These are phyloP conservation scores for Mus pahari DNA, from an alignment of 2,113 vertebrate genomes.

Conservation along the genomic window DNA sequence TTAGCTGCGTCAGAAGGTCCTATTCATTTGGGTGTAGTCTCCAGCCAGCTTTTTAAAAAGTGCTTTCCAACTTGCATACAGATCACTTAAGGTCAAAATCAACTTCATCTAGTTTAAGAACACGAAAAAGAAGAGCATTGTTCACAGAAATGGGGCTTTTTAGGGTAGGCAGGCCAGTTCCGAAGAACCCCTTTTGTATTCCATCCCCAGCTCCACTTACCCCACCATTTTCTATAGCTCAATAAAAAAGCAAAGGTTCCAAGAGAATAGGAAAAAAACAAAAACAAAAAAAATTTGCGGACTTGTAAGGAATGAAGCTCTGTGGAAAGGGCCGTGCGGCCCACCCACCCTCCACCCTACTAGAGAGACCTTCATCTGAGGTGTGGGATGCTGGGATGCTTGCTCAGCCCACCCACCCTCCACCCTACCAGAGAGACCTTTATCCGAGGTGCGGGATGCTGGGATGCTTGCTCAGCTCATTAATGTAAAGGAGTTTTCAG, in stretches of 20 bases:
- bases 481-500: neutral
- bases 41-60: constrained; percentile 15
- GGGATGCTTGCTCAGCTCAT: neutral
- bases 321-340: neutral
- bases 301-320: neutral
- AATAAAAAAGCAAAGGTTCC: constrained; percentile 74
- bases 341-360: too few species aligned
- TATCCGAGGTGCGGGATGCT: neutral
- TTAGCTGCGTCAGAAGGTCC: constrained; percentile 40
- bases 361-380: neutral
- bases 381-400: neutral
- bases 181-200: neutral
- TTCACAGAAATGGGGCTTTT: constrained; percentile 33
- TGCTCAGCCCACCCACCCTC: neutral
- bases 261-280: constrained; percentile 8
- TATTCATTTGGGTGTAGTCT: constrained; percentile 41
- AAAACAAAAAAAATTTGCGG: neutral
- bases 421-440: neutral
- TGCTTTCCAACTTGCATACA: constrained; percentile 58
- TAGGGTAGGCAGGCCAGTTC: neutral
- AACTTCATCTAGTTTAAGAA: constrained; percentile 65
- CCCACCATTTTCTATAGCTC: neutral
- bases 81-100: constrained; percentile 59
- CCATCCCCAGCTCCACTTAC: neutral
- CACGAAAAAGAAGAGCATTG: constrained; percentile 23